Evolutionary conservation across 2,113 vertebrate species (phyloP).

Genomic region (Fukomys damarensis): DNA sequence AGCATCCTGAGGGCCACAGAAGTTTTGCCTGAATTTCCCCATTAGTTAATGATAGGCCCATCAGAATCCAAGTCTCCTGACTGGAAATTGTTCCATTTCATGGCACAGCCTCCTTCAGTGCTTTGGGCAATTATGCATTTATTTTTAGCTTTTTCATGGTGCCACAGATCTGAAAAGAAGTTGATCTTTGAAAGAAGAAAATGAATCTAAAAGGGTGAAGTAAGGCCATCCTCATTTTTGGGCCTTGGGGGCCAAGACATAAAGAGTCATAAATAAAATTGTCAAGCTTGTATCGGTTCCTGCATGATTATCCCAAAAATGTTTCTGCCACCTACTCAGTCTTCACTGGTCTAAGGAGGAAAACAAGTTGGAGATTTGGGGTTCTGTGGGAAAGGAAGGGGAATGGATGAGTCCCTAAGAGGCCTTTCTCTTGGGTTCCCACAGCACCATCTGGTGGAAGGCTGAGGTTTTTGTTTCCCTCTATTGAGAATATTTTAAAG

Average conservation of each 20-base stretch:
- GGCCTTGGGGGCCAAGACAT: constrained; percentile 3
- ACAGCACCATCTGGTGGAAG: constrained; percentile 72
- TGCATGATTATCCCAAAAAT: constrained; percentile 40
- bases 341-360: constrained; percentile 39
- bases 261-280: constrained; percentile 36
- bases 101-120: neutral
- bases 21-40: neutral
- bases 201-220: constrained; percentile 12
- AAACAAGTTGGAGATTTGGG: constrained; percentile 2
- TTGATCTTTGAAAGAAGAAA: constrained; percentile 32
- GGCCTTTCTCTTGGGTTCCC: constrained; percentile 36
- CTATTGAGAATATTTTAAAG: constrained; percentile 6
- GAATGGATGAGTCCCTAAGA: neutral
- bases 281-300: neutral
- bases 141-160: constrained; percentile 12
- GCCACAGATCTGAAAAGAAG: neutral
- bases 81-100: neutral
- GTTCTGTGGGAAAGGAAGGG: constrained; percentile 13
- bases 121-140: constrained; percentile 22
- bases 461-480: neutral
- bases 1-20: neutral
- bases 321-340: constrained; percentile 12
- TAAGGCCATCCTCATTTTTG: constrained; percentile 3
- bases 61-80: neutral
- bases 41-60: neutral